Evolutionary conservation across 2,113 vertebrate genomes (phyloP).

Genomic region (Chlorocebus sabaeus): DNA sequence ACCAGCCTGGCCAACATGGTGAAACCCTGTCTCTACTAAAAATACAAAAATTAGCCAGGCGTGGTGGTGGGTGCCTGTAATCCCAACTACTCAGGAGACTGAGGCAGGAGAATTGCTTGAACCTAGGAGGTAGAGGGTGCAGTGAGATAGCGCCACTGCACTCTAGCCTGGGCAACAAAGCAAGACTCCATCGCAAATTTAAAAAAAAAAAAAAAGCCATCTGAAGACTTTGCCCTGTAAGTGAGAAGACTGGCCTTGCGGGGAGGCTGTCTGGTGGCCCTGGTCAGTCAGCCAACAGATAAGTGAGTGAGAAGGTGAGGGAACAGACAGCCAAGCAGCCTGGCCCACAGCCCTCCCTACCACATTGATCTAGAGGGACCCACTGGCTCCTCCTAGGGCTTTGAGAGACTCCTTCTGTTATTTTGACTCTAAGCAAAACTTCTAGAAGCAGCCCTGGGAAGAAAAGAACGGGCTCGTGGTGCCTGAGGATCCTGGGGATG

Average conservation of each 20-base stretch:
- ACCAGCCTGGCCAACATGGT: too few species aligned
- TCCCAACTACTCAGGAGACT: too few species aligned
- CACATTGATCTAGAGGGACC: background rate
- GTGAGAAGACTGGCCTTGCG: background rate
- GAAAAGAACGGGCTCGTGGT: too few species aligned
- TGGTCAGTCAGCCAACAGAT: background rate
- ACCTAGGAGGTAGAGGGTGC: background rate
- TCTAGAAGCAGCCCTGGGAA: background rate
- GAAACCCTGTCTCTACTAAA: too few species aligned
- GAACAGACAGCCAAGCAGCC: background rate
- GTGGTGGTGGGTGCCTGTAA: too few species aligned
- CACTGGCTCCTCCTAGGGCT: background rate
- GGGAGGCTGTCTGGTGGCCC: background rate
- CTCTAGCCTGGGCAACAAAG: background rate
- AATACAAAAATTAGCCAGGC: too few species aligned
- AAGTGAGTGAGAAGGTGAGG: background rate
- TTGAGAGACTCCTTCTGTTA: background rate
- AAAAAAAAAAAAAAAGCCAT: background rate
- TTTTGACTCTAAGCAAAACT: background rate
- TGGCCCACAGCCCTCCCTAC: background rate
- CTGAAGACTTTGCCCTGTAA: background rate
- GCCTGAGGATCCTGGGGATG: background rate
- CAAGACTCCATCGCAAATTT: background rate
- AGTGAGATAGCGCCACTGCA: background rate
- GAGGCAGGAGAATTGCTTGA: too few species aligned